Conservation (phyloP, 2,797 vertebrate genomes). For the Rhinogobio ventralis region DNA sequence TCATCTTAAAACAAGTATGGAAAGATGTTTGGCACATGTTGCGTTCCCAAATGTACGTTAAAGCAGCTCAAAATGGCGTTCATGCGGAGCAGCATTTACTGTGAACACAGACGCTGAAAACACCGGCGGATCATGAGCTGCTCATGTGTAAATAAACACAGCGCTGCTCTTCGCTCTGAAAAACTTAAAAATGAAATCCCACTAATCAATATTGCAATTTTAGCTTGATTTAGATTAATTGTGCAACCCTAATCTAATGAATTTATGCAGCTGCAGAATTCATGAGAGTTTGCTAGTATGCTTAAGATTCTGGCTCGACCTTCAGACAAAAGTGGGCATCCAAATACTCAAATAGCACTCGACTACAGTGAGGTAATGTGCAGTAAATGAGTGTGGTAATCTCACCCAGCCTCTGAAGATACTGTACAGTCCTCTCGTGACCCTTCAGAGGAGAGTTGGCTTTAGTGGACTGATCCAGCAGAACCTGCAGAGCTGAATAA, state of each 20-base stretch:
- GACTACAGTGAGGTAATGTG: not conserved
- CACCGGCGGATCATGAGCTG: too few species aligned
- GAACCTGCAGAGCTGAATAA: conserved; percentile 89
- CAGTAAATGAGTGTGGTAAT: not conserved
- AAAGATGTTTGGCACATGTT: not conserved
- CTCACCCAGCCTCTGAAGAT: conserved; percentile 94
- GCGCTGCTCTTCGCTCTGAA: not conserved
- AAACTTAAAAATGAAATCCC: not conserved
- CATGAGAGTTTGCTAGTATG: not conserved
- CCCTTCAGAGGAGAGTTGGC: conserved; percentile 98
- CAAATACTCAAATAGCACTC: not conserved
- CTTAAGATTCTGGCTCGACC: not conserved
- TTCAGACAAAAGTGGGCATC: not conserved
- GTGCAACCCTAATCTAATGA: not conserved
- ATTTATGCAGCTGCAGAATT: not conserved
- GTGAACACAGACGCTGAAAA: not conserved
- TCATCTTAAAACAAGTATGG: not conserved
- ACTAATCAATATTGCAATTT: not conserved
- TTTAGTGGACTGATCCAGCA: conserved; percentile 98
- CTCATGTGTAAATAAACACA: not conserved
- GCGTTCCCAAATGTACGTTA: not conserved
- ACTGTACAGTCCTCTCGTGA: conserved; percentile 97
- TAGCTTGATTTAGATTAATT: not conserved
- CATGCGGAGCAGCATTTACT: not conserved
- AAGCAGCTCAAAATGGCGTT: not conserved